Base-by-base conservation (phyloP, 1,140 invertebrate species). In the Hypothenemus hampei region DNA sequence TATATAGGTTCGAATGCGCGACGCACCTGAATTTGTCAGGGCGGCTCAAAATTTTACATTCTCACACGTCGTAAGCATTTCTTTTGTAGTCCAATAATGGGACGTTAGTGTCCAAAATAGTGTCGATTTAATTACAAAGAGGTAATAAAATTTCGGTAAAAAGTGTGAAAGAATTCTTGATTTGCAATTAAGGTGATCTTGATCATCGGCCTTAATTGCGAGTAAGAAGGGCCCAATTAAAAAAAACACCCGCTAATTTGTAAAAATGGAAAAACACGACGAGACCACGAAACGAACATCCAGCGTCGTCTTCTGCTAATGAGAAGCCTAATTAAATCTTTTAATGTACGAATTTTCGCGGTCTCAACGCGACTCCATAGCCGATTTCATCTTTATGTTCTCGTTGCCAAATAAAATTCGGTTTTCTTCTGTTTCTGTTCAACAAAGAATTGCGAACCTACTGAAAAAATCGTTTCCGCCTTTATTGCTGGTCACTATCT, bases 281-380 rank as follows among this genome's bases (percentile, higher is more conserved):
- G 47, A 48, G n/a, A 29, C 55, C 46, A 57, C 57, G 57, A 54
- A 54, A 35, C 43, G 51, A 40, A 58, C 57, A 54, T 58, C 35
- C 33, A 39, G 50, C 57, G 29, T 53, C 41, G 41, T 45, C 39
- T 36, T 44, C 40, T 23, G 39, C 51, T 59, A 54, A 59, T 59
- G 57, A 55, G 57, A 59, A 48, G 40, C 57, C 51, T 59, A 59
- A 59, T 59, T 59, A 59, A 59, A 55, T 41, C 44, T 55, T 59
- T 52, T 53, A 53, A 53, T 53, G 50, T 53, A 44, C 50, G 50
- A 53, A 53, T 53, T 53, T 53, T 45, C 24, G 33, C 50, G 24
- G 26, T 20, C 29, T 44, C 31, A 21, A 44, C 33, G 39, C 40
- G 23, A 41, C 36, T n/a, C 23, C 7, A 18, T 4, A 20, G 21